Base-by-base conservation (phyloP, 2,113 vertebrate genomes). In the Trichomycterus rosablanca region DNA sequence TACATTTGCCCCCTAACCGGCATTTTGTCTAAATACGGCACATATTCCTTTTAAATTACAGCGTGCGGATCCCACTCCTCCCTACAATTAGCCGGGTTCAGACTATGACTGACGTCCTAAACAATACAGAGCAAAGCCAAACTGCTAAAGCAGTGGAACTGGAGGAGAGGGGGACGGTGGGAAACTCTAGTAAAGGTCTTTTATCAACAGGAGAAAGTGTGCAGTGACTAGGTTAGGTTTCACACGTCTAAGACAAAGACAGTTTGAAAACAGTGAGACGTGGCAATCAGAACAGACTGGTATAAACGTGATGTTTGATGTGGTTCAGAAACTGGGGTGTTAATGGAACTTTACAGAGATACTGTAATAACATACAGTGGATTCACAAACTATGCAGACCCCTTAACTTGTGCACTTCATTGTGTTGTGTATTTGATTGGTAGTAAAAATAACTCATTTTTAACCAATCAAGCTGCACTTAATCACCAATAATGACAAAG, bases 21-120 rank as follows among this genome's bases (percentile, higher is more conserved):
- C 81, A 77, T 78, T 14, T 49, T 63, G 68, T 83, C 84, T 85
- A 88, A 86, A 85, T 86, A 83, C 79, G 82, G 83, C 73, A 32
- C 71, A 71, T 86, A 76, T 85, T 76, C 80, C 77, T 76, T 80
- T 83, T 77, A 85, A 87, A 87, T 87, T 86, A 85, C 72, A 86
- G 86, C 68, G 65, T 76, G 19, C 78, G 53, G 73, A 45, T 77
- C 78, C 80, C 81, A 83, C 81, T 78, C 78, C 74, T 81, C 83
- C 78, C 83, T 86, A 73, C 83, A 88, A 88, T 85, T 84, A 71
- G 61, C 74, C 71, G 78, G 80, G 81, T 80, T 73, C 67, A 76
- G 76, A 79, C 58, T 19, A 59, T 72, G 80, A 82, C 72, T 73
- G 72, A 67, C 34, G 67, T 67, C 64, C 30, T n/a, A 63, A 73